phyloP scores from a whole-genome alignment of 2,797 vertebrate species.

The Chrysocyon brachyurus region DNA sequence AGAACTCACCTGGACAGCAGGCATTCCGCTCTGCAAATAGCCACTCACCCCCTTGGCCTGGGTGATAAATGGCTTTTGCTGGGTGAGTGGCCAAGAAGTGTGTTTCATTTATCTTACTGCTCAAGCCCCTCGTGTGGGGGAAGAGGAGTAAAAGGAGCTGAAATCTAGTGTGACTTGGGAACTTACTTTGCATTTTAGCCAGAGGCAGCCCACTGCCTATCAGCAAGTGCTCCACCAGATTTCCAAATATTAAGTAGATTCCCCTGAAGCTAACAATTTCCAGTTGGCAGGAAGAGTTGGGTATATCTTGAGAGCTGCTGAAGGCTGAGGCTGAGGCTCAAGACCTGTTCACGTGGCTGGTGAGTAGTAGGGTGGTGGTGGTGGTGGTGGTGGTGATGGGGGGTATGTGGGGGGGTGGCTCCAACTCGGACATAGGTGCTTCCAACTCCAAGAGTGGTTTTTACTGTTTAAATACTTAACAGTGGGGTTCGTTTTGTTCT shows the following conservation, averaged over 20 bases:
- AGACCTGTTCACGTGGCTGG: not conserved
- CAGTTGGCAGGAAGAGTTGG: not conserved
- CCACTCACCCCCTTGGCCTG: not conserved
- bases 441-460: not conserved
- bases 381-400: too few species aligned
- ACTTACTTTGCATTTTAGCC: constrained; percentile 41
- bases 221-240: not conserved
- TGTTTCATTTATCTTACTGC: constrained; percentile 40
- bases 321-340: not conserved
- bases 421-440: fast-evolving
- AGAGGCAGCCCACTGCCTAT: not conserved
- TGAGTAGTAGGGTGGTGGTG: not conserved
- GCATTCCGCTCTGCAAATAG: not conserved
- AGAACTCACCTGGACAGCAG: not conserved
- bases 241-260: not conserved
- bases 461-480: not conserved
- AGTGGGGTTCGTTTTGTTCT: not conserved
- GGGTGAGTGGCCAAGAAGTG: not conserved
- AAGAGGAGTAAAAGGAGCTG: constrained; percentile 30
- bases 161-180: not conserved
- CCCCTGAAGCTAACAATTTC: not conserved
- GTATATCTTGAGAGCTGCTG: not conserved
- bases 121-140: not conserved
- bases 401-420: not conserved
- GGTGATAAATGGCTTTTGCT: constrained; percentile 50